Evolutionary conservation across 2,888 invertebrate species (phyloP).

Genomic region (Tubulanus polymorphus): DNA sequence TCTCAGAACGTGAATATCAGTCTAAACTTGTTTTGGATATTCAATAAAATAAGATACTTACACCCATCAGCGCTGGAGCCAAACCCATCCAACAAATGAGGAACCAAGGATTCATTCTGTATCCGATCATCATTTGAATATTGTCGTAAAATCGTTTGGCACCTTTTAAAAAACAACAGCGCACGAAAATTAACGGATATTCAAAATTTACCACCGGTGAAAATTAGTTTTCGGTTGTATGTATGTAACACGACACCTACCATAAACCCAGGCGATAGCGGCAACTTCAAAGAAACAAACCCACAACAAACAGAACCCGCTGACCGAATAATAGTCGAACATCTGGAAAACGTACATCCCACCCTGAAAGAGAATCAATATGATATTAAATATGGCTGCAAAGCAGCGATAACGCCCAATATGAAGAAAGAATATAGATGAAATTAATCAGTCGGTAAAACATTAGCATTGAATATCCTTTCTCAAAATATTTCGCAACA

Average conservation of each 20-base stretch:
- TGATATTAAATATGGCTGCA: no score
- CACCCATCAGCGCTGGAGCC: slow-evolving; percentile 44
- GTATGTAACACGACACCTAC: slow-evolving; percentile 50
- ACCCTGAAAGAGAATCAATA: slow-evolving; percentile 57
- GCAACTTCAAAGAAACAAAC: slow-evolving; percentile 96
- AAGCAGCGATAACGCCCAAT: no score
- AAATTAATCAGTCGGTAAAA: not conserved
- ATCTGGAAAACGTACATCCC: slow-evolving; percentile 99
- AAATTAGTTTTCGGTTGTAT: no score
- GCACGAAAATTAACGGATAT: no score
- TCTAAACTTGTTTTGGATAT: no score
- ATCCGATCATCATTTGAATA: slow-evolving; percentile 51
- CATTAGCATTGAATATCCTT: not conserved
- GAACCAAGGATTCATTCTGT: slow-evolving; percentile 38
- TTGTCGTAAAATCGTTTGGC: slow-evolving; percentile 47
- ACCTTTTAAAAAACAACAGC: slow-evolving; percentile 38
- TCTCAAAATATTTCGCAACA: not conserved
- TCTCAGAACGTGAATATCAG: no score
- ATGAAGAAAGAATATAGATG: not conserved
- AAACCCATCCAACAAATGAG: slow-evolving; percentile 43
- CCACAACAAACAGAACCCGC: slow-evolving; percentile 90
- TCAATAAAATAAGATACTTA: slow-evolving; percentile 24
- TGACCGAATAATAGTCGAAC: slow-evolving; percentile 92
- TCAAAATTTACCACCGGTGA: no score
- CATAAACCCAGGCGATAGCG: slow-evolving; percentile 94